Conservation (phyloP, 2,888 invertebrate genomes). For the Lissonota sp. region DNA sequence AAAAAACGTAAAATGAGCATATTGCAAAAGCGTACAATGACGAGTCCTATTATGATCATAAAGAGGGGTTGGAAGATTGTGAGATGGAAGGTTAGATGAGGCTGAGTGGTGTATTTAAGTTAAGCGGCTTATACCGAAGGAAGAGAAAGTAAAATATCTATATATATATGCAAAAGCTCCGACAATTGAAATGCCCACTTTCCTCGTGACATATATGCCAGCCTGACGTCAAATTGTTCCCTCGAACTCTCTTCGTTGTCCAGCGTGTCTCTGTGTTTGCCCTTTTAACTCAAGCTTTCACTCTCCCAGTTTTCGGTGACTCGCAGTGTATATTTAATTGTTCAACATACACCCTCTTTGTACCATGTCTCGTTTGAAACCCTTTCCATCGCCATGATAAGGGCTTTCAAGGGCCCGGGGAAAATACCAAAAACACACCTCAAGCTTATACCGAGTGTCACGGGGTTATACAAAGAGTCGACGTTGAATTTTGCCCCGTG, state of each 20-base stretch:
- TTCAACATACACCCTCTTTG: constrained; percentile 26
- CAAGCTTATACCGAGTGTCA: constrained; percentile 19
- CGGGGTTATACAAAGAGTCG: constrained; percentile 25
- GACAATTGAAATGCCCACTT: constrained; percentile 20
- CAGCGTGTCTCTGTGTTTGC: constrained; percentile 31
- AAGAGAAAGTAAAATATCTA: constrained; percentile 15
- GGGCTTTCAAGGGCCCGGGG: neutral
- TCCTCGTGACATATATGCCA: constrained; percentile 30
- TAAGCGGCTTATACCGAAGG: constrained; percentile 50
- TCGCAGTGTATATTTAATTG: constrained; percentile 53
- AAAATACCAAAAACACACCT: constrained; percentile 22
- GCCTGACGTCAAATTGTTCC: constrained; percentile 40
- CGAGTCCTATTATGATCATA: neutral
- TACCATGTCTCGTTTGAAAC: neutral
- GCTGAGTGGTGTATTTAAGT: constrained; percentile 52
- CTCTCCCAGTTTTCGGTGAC: constrained; percentile 8
- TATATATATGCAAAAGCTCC: neutral
- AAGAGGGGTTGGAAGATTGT: neutral
- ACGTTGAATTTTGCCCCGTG: constrained; percentile 23
- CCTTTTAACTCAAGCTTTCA: constrained; percentile 37
- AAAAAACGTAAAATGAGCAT: too few relatives aligned
- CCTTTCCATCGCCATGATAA: too few relatives aligned
- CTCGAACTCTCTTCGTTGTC: neutral
- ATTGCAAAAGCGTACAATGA: too few relatives aligned
- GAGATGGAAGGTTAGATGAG: constrained; percentile 40